Conservation (phyloP, 2,888 invertebrate species). For the Acanthosepion lycidas region DNA sequence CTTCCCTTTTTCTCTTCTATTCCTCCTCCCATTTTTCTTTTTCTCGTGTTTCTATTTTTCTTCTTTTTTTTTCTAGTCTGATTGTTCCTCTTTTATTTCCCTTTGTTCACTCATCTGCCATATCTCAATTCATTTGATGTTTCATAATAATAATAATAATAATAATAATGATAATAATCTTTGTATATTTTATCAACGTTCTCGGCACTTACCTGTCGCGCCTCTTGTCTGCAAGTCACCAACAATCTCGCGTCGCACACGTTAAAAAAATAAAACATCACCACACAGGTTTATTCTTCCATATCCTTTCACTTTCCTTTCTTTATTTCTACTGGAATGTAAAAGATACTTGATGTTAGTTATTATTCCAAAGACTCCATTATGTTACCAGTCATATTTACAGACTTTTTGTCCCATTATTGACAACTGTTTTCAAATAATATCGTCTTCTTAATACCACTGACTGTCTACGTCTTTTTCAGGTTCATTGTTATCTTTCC, state of each 20-base stretch:
- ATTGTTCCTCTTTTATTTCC: no score
- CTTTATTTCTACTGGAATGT: background rate
- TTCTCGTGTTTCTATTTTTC: no score
- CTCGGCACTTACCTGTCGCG: background rate
- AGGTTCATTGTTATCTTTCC: background rate
- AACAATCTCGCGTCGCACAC: background rate
- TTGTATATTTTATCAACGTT: background rate
- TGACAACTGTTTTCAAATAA: background rate
- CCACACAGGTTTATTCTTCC: background rate
- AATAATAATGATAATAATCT: background rate
- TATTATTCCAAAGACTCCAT: background rate
- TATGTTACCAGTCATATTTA: background rate
- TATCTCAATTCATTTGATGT: background rate
- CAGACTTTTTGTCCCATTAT: background rate
- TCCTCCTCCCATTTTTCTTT: no score
- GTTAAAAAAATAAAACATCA: background rate
- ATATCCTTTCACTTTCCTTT: background rate
- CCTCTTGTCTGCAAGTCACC: slow-evolving; percentile 21
- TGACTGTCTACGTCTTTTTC: background rate
- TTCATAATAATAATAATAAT: no score
- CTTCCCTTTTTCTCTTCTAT: no score
- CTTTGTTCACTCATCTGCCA: background rate
- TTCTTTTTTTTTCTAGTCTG: no score
- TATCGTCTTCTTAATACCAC: background rate
- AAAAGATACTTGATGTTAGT: background rate